phyloP scores from a whole-genome alignment of 2,797 vertebrate species.

The Salmo trutta region DNA sequence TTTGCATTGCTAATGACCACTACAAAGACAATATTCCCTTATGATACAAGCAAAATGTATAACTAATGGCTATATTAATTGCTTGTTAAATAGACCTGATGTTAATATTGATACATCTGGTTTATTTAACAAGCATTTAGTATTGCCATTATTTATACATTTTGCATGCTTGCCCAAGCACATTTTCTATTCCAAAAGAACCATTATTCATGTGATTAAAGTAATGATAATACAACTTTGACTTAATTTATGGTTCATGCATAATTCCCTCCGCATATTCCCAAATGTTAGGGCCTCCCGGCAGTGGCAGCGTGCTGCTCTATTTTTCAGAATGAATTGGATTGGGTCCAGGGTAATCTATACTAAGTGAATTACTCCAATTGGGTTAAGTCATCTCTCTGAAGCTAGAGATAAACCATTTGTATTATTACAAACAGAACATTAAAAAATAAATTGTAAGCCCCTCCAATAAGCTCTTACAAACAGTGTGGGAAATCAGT shows the following conservation, averaged over 20 bases:
- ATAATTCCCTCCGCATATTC: conserved; percentile 32
- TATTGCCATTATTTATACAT: too few relatives aligned
- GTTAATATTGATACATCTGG: too few relatives aligned
- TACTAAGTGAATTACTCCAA: conserved; percentile 45
- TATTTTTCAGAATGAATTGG: conserved; percentile 23
- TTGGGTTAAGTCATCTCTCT: conserved; percentile 46
- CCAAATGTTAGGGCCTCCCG: conserved; percentile 28
- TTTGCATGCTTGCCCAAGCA: background rate
- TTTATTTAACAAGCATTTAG: too few relatives aligned
- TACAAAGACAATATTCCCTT: background rate
- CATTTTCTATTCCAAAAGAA: conserved; percentile 10
- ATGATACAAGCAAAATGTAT: background rate
- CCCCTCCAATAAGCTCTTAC: conserved; percentile 11
- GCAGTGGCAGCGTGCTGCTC: conserved; percentile 11
- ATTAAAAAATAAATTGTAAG: conserved; percentile 50
- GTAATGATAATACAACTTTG: conserved; percentile 8
- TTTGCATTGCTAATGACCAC: background rate
- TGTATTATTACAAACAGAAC: conserved; percentile 51
- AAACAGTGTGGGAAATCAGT: too few relatives aligned
- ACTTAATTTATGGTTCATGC: conserved; percentile 25
- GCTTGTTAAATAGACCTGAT: too few relatives aligned
- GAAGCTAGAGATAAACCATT: conserved; percentile 47
- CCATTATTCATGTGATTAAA: conserved; percentile 5
- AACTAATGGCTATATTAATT: background rate
- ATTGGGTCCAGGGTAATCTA: conserved; percentile 44